A percentile compares a stretch with the other conserved stretches of the same genome.
Conservation (phyloP, 2,113 vertebrate genomes). For the Hippocampus barbouri region DNA sequence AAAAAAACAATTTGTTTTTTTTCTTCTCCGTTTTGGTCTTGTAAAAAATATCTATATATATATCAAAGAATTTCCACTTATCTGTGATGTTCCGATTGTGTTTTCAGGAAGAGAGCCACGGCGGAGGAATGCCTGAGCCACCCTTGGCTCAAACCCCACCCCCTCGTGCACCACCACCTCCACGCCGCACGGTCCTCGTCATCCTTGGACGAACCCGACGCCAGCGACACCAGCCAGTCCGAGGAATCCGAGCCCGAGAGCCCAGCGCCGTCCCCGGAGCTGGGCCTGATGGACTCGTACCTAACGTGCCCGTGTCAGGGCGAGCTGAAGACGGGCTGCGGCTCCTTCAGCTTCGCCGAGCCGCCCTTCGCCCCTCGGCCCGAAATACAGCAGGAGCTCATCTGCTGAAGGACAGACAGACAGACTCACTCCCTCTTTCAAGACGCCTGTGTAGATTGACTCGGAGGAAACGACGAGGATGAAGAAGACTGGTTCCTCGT, state of each 20-base stretch:
- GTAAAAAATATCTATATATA: not conserved
- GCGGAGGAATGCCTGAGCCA: conserved; percentile 76
- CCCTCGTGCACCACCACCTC: conserved; percentile 17
- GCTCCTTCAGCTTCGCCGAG: conserved; percentile 70
- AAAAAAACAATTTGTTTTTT: conserved; percentile 28
- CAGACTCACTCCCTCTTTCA: conserved; percentile 35
- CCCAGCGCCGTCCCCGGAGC: conserved; percentile 63
- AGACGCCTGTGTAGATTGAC: conserved; percentile 29
- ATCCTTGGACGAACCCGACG: conserved; percentile 65
- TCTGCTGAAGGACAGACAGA: conserved; percentile 63
- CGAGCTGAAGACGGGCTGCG: conserved; percentile 68
- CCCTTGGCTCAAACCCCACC: conserved; percentile 69
- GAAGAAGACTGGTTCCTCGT: conserved; percentile 32
- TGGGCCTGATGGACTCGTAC: conserved; percentile 65
- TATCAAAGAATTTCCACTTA: conserved; percentile 50
- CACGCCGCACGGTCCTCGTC: conserved; percentile 33
- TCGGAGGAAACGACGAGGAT: not conserved
- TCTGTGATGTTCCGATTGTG: conserved; percentile 37
- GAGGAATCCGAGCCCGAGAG: conserved; percentile 76
- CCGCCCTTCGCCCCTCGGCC: conserved; percentile 58
- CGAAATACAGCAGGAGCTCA: conserved; percentile 75
- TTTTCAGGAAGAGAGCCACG: conserved; percentile 73
- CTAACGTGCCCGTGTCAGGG: conserved; percentile 63
- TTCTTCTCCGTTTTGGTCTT: conserved; percentile 30
- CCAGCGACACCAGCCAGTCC: conserved; percentile 67